Percentiles rank a stretch among this genome's conserved stretches.
phyloP scores from a whole-genome alignment of 2,797 vertebrate genomes.

The Echiichthys vipera region DNA sequence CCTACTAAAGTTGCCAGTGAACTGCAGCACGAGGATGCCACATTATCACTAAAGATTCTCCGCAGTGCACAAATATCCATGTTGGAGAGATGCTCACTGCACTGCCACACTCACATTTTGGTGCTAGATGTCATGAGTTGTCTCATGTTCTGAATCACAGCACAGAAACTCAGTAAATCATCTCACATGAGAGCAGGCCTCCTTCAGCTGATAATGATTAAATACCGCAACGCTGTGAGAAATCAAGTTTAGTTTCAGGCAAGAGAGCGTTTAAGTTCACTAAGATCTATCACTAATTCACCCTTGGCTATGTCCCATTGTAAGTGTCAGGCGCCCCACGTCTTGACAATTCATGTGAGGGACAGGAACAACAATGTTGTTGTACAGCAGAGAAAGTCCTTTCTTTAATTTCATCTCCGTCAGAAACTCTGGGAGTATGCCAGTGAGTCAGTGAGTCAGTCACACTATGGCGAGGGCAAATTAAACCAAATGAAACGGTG shows the following conservation, averaged over 20 bases:
- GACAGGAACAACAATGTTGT: too few relatives aligned
- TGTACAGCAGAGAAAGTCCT: too few relatives aligned
- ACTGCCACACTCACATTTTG: too few relatives aligned
- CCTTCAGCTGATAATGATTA: conserved; percentile 68
- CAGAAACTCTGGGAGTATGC: too few relatives aligned
- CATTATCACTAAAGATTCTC: neutral
- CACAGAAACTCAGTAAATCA: conserved; percentile 33
- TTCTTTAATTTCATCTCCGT: too few relatives aligned
- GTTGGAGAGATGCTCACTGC: neutral
- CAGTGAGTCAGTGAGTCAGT: too few relatives aligned
- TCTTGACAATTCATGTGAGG: too few relatives aligned
- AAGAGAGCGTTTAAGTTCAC: conserved; percentile 13
- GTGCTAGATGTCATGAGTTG: neutral
- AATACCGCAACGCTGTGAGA: conserved; percentile 4
- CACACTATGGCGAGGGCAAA: too few relatives aligned
- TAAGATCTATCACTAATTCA: neutral
- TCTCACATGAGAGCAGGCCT: conserved; percentile 58
- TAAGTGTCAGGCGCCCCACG: too few relatives aligned
- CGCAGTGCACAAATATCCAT: neutral
- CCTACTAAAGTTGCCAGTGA: neutral
- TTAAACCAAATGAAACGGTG: too few relatives aligned
- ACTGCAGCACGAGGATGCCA: neutral
- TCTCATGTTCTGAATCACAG: conserved; percentile 48
- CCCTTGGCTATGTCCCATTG: too few relatives aligned
- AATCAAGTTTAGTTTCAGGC: conserved; percentile 19